Evolutionary conservation across 2,797 vertebrate genomes (phyloP), one percentile per base, ranked within the genome.

Genomic region (Ceyx erithaca): DNA sequence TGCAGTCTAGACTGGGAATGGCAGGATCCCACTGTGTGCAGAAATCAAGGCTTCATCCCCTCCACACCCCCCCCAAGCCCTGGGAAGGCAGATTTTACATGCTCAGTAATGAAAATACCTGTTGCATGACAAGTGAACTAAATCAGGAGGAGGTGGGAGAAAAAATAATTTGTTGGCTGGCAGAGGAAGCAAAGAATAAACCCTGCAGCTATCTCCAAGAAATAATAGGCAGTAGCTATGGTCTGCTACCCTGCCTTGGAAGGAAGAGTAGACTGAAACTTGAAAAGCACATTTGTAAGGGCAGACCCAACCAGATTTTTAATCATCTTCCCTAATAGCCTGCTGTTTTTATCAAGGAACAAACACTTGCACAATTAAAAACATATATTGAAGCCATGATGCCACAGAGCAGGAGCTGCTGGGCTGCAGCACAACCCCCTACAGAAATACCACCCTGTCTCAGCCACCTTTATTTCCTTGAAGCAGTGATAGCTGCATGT

Each of bases 51-150:
- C 25, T 87, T 69, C 41, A 51, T 1, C 2, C 46, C 2, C 46
- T 8, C 21, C 5, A 46, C 33, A n/a, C 7, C 6, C 6, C 64
- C 7, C 13, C 14, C 31, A 67, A 1, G 4, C 5, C 1, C 3
- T 2, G 3, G 30, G 46, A 72, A 69, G 17, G 3, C 9, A 79
- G 28, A 55, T 69, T 68, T 78, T 61, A 30, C 12, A 49, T 16
- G 12, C 20, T 75, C 73, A 68, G 31, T 31, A 40, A 25, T 28
- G 40, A 7, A 85, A 82, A 62, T 58, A 14, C 4, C 9, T 18
- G 21, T 19, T 80, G 17, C 3, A 7, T 37, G 77, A n/a, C 6
- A 70, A 57, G 3, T 22, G 23, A 73, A 37, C 10, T 55, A 70
- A 52, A 33, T 49, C 52, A 41, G 12, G 14, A 48, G 25, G 67